Evolutionary conservation across 2,797 vertebrate species (phyloP).

Genomic region (Manis crassicaudata): DNA sequence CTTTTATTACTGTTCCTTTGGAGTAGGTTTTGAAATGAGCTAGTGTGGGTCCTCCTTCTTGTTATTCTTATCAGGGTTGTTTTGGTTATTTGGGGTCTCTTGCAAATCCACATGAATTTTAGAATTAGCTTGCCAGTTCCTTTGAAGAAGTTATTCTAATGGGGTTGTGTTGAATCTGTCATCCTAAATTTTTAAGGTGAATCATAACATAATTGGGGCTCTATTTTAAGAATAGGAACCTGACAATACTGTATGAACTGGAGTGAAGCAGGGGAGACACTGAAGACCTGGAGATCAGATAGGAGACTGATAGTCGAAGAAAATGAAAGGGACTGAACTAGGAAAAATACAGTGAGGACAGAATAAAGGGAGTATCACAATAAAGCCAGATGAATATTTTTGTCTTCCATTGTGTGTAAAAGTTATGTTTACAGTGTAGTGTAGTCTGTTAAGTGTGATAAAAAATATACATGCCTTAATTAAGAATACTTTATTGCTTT

Average conservation of each 20-base stretch:
- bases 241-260: background rate
- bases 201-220: background rate
- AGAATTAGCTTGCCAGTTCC: constrained; percentile 2
- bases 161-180: constrained; percentile 35
- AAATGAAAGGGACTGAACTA: background rate
- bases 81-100: background rate
- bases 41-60: background rate
- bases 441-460: no score
- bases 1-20: background rate
- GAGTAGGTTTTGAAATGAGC: background rate
- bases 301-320: constrained; percentile 10
- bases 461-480: no score
- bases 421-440: no score
- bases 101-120: constrained; percentile 9
- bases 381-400: no score
- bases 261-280: background rate
- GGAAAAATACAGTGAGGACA: background rate
- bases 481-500: no score
- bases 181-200: background rate
- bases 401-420: no score
- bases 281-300: background rate
- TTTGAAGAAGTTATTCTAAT: background rate
- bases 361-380: no score
- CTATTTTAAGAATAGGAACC: constrained; percentile 34
- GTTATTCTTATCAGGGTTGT: constrained; percentile 2